Conservation (phyloP, 2,113 vertebrate species). For the Mesoclemmys tuberculata region DNA sequence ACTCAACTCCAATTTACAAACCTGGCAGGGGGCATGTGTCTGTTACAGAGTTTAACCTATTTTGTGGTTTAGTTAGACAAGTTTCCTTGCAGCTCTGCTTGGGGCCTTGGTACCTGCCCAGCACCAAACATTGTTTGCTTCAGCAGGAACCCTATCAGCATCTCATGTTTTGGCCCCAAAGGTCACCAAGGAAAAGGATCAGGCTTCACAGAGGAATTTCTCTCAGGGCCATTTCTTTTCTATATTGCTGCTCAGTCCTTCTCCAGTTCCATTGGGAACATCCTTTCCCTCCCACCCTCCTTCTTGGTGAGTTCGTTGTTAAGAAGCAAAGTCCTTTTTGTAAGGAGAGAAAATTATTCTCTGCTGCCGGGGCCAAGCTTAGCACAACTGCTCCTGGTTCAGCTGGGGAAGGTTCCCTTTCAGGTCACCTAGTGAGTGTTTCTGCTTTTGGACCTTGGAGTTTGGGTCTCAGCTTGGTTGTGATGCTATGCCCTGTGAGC, state of each 20-base stretch:
- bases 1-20: neutral
- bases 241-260: neutral
- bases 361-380: neutral
- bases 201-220: neutral
- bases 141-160: neutral
- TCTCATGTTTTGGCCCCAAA: fast-evolving
- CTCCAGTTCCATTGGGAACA: neutral
- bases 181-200: neutral
- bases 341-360: neutral
- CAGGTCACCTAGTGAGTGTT: neutral
- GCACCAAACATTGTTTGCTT: neutral
- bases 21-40: neutral
- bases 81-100: neutral
- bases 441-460: neutral
- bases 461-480: neutral
- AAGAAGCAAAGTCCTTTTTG: neutral
- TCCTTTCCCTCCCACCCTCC: neutral
- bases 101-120: neutral
- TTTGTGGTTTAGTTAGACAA: neutral
- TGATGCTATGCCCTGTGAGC: neutral
- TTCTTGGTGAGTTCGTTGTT: neutral
- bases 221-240: neutral
- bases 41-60: neutral
- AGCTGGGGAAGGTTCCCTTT: neutral
- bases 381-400: neutral